Base-by-base conservation (phyloP, 2,113 vertebrate genomes). In the Todiramphus chloris region DNA sequence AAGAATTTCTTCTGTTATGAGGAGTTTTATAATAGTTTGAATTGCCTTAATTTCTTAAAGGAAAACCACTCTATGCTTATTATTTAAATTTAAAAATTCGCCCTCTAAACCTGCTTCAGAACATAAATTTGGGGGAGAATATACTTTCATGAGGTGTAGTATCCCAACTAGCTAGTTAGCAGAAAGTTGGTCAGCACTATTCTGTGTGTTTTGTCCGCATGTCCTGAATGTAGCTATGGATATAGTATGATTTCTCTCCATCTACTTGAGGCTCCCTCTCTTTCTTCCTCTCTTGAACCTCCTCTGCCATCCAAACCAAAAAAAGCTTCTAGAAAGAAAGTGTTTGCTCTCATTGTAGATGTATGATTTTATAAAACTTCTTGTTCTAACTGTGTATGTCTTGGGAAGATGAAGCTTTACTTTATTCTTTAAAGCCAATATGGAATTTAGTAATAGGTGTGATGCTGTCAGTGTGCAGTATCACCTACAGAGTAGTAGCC, bases 1-100 rank as follows among this genome's bases (percentile, higher is more conserved):
- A 91, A 53, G 81, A 91, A 91, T 96, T 91, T 94, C 39, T 95
- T 76, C 12, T 37, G 58, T 94, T 89, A 48, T 33, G 33, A 11
- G 15, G n/a, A 55, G 31, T 81, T 96, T 91, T 95, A 43, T 25
- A 58, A 70, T n/a, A 69, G 28, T 53, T 89, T 48, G 25, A 81
- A 33, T 72, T 6, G 12, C 31, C 14, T 62, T 53, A 80, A 77
- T 35, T 87, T 66, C 70, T 83, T 94, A 85, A 88, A 81, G 41
- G 69, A 84, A 87, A 75, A 81, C 67, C 11, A 37, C 72, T 62
- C 39, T 76, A 60, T 83, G 59, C 31, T 83, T 64, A 9, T 31
- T 16, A 41, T 41, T 93, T 89, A 83, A 21, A 48, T 72, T n/a
- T 48, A 15, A 56, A 87, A 59, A 35, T 82, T 55, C 80, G 16